Base-by-base conservation (phyloP, 2,888 invertebrate genomes). In the Cyaniris semiargus region DNA sequence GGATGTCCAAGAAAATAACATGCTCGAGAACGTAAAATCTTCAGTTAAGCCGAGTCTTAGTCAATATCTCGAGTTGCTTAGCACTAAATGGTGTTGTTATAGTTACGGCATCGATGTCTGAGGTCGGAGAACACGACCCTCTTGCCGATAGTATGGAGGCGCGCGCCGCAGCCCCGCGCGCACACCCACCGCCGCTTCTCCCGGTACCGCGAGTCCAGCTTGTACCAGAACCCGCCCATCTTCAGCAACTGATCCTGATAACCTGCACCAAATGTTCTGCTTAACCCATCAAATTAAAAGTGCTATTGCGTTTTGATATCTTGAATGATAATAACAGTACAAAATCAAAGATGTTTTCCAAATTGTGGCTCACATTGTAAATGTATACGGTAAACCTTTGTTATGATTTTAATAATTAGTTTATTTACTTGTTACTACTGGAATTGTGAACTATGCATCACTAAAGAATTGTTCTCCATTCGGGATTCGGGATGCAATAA, bases 111-210 rank as follows among this genome's bases (percentile, higher is more conserved):
- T 31, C 84, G 84, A 80, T 93, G 93, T 77, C 90, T 82, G 1
- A 89, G 80, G 34, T 92, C 91, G 0, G 89, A 86, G 83, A 90
- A 92, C n/a, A 94, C 92, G 31, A 94, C 82, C 3, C 81, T 83
- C 80, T 92, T 93, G 31, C 92, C 92, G 6, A 84, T 79, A 0
- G 94, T 94, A 81, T 94, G 94, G 1, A 94, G 85, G 27, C 94
- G 83, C 1, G 93, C 94, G 1, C 88, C 88, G 82, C 94, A 94
- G 78, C 88, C 91, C 27, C 89, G 86, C 0, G 94, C 93, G 84
- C 94, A 94, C 21, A 85, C 81, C 94, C 94, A 94, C 4, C 94
- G 86, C 76, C 93, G 84, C 82, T 91, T 92, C 78, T 82, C 82
- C 76, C 84, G 82, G 84, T 90, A 91, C 80, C 88, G 85, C 3